phyloP scores from a whole-genome alignment of 2,888 invertebrate genomes.

The Drosophila macrospina region DNA sequence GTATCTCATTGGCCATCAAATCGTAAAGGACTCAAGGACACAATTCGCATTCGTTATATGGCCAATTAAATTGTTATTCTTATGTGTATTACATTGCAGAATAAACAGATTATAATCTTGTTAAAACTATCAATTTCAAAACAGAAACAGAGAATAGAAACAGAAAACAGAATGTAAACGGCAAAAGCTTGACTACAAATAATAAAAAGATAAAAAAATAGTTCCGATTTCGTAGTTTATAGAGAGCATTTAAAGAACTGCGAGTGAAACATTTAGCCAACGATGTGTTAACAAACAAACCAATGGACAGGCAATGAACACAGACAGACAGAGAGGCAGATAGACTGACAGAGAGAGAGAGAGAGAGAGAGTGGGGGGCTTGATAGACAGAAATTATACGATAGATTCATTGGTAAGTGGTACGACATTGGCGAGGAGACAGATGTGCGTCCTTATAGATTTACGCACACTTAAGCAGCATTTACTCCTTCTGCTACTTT shows the following conservation, averaged over 20 bases:
- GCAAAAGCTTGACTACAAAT: slow-evolving; percentile 24
- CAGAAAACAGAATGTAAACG: slow-evolving; percentile 9
- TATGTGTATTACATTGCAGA: slow-evolving; percentile 46
- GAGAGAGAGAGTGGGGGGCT: slow-evolving; percentile 6
- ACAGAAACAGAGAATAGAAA: slow-evolving; percentile 21
- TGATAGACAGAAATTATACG: slow-evolving; percentile 49
- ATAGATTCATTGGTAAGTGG: slow-evolving; percentile 33
- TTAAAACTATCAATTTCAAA: slow-evolving; percentile 61
- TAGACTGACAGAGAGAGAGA: slow-evolving; percentile 19
- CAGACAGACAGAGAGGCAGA: slow-evolving; percentile 25
- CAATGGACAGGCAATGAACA: slow-evolving; percentile 38
- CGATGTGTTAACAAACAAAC: slow-evolving; percentile 64
- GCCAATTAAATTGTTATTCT: slow-evolving; percentile 57
- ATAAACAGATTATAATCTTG: slow-evolving; percentile 75
- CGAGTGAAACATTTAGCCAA: slow-evolving; percentile 43
- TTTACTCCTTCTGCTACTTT: slow-evolving; percentile 52
- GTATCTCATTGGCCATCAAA: slow-evolving; percentile 21
- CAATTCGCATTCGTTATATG: slow-evolving; percentile 50
- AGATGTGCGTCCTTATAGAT: slow-evolving; percentile 60
- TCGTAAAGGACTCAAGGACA: slow-evolving; percentile 16
- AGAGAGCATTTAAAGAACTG: slow-evolving; percentile 43
- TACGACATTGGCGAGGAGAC: slow-evolving; percentile 15
- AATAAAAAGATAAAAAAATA: slow-evolving; percentile 28
- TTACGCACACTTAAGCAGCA: slow-evolving; percentile 72
- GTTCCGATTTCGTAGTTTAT: slow-evolving; percentile 13